Percentiles rank a stretch among this genome's conserved stretches.
Conservation (phyloP, 2,113 vertebrate genomes). For the Epinephelus lanceolatus region DNA sequence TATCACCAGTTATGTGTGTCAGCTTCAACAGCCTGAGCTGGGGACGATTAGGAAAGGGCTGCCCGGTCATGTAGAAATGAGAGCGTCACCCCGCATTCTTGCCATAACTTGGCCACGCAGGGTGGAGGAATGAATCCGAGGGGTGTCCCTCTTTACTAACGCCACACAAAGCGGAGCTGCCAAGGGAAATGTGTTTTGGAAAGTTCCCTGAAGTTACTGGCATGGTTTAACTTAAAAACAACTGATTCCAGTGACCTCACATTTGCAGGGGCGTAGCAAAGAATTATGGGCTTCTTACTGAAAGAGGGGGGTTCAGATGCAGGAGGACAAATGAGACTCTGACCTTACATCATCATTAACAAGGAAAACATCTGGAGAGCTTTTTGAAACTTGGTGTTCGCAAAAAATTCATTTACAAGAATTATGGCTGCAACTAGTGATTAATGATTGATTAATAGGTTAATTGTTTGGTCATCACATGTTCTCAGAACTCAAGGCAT, state of each 20-base stretch:
- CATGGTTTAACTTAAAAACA: background rate
- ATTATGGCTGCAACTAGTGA: background rate
- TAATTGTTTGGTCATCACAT: background rate
- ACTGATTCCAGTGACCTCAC: background rate
- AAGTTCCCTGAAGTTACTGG: background rate
- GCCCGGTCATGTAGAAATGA: conserved; percentile 40
- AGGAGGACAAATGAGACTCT: no score
- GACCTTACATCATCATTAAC: background rate
- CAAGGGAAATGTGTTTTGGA: conserved; percentile 20
- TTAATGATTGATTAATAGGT: background rate
- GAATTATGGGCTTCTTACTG: background rate
- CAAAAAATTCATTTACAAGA: background rate
- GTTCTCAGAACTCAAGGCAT: background rate
- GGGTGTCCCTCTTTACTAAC: conserved; percentile 19
- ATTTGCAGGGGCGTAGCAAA: background rate
- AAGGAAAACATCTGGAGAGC: background rate
- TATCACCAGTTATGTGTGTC: background rate
- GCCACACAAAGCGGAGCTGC: conserved; percentile 8
- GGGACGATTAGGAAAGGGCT: background rate
- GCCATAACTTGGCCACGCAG: conserved; percentile 46
- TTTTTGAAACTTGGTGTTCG: no score
- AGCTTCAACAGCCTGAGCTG: background rate
- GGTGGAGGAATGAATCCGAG: conserved; percentile 49
- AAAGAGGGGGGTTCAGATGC: background rate
- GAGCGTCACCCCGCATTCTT: conserved; percentile 68